These are phyloP conservation scores for Drosophila paramelanica DNA, from an alignment of 2,888 invertebrate genomes.

Conservation along the genomic window DNA sequence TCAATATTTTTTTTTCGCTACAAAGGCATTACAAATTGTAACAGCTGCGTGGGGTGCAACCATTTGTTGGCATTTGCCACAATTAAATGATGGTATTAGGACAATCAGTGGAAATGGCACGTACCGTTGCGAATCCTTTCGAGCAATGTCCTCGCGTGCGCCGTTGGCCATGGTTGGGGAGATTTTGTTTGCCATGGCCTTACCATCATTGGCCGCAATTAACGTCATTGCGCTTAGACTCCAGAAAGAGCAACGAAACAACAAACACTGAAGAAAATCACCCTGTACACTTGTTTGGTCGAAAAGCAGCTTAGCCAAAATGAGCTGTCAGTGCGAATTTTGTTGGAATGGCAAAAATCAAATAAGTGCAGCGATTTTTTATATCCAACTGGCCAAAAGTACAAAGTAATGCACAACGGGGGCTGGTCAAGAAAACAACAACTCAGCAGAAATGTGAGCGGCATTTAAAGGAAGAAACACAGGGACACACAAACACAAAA, in stretches of 20 bases:
- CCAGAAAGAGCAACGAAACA: not conserved
- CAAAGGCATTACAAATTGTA: not conserved
- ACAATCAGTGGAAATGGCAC: conserved; percentile 63
- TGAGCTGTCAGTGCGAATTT: conserved; percentile 35
- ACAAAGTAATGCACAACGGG: conserved; percentile 26
- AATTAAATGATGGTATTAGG: conserved; percentile 52
- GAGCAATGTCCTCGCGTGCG: conserved; percentile 39
- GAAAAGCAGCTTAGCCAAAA: conserved; percentile 8
- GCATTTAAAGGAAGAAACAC: conserved; percentile 29
- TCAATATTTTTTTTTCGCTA: too few species aligned
- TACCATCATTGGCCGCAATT: conserved; percentile 56
- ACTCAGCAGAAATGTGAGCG: conserved; percentile 67
- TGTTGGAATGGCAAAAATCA: conserved; percentile 55
- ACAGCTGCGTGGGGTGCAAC: not conserved
- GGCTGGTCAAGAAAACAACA: conserved; percentile 57
- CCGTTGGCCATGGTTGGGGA: not conserved
- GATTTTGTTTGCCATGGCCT: conserved; percentile 20
- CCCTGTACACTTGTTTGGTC: conserved; percentile 40
- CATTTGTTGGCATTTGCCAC: conserved; percentile 10
- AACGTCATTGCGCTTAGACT: conserved; percentile 47
- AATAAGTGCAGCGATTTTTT: conserved; percentile 74
- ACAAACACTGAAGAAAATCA: conserved; percentile 1
- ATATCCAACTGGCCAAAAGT: conserved; percentile 35
- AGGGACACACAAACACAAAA: not conserved
- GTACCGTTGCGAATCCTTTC: conserved; percentile 46